A percentile compares a stretch with the other conserved stretches of the same genome.
These are phyloP conservation scores for Lucilia cuprina DNA, from an alignment of 1,140 invertebrate genomes.

Conservation along the genomic window DNA sequence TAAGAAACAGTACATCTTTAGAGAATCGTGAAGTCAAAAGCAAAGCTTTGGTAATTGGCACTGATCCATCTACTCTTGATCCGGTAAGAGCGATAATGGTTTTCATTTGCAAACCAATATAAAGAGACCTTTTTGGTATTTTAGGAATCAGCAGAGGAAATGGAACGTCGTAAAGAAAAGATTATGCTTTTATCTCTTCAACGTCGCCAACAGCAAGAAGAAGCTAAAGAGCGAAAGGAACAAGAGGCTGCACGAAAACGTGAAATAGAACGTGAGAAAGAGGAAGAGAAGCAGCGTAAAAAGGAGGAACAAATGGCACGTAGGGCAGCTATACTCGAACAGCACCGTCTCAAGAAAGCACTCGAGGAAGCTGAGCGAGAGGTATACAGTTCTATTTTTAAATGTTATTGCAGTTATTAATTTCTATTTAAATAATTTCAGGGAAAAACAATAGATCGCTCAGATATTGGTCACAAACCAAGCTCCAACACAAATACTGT, in stretches of 20 bases:
- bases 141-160: constrained; percentile 78
- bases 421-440: constrained; percentile 48
- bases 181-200: constrained; percentile 87
- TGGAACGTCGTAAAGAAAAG: constrained; percentile 88
- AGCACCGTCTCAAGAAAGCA: constrained; percentile 94
- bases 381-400: constrained; percentile 63
- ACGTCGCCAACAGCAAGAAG: constrained; percentile 87
- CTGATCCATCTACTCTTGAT: constrained; percentile 72
- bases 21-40: constrained; percentile 60
- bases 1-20: not conserved
- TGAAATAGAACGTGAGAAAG: constrained; percentile 82
- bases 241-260: constrained; percentile 79
- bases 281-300: constrained; percentile 83
- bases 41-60: constrained; percentile 74
- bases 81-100: constrained; percentile 66
- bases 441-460: constrained; percentile 79
- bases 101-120: not conserved
- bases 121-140: not conserved
- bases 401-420: not conserved
- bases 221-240: constrained; percentile 83
- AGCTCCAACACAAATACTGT: constrained; percentile 59
- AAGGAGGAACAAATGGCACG: constrained; percentile 90
- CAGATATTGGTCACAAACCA: constrained; percentile 67
- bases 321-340: constrained; percentile 87
- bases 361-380: constrained; percentile 90